Evolutionary conservation across 2,888 invertebrate species (phyloP).

Genomic region (Dastarcus helophoroides): DNA sequence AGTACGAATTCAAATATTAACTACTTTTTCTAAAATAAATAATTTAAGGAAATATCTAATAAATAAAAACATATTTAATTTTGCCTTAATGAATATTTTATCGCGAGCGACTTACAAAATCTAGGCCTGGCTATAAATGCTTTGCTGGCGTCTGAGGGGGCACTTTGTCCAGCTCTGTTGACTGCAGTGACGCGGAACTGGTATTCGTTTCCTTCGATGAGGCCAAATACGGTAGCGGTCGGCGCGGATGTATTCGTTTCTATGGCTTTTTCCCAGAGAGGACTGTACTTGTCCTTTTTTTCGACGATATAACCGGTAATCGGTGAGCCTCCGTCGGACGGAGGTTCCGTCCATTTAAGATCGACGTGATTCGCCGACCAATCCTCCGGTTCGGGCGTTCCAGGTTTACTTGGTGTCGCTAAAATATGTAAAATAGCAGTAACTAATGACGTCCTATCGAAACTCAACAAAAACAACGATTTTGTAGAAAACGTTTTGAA

Average conservation of each 20-base stretch:
- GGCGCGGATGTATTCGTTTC: slow-evolving; percentile 68
- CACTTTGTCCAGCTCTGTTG: slow-evolving; percentile 90
- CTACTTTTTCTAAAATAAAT: too few species aligned
- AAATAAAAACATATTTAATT: too few species aligned
- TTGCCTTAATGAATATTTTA: too few species aligned
- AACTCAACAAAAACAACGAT: too few species aligned
- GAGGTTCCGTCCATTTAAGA: slow-evolving; percentile 81
- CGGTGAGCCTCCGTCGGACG: slow-evolving; percentile 87
- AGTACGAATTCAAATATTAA: too few species aligned
- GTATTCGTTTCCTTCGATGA: slow-evolving; percentile 93
- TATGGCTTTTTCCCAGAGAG: slow-evolving; percentile 85
- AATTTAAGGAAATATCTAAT: too few species aligned
- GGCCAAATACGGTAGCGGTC: slow-evolving; percentile 71
- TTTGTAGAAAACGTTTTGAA: too few species aligned
- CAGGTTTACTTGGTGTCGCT: slow-evolving; percentile 81
- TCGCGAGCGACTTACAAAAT: slow-evolving; percentile 58
- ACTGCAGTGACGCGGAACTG: slow-evolving; percentile 93
- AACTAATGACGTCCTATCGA: too few species aligned
- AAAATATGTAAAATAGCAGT: slow-evolving; percentile 20
- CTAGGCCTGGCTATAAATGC: slow-evolving; percentile 77
- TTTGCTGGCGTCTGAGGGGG: slow-evolving; percentile 81
- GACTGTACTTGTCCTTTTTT: slow-evolving; percentile 85
- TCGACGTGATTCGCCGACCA: slow-evolving; percentile 90
- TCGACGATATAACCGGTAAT: slow-evolving; percentile 88
- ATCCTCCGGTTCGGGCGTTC: slow-evolving; percentile 81